Base-by-base conservation (phyloP, 2,888 invertebrate genomes). In the Synergus umbraculus region DNA sequence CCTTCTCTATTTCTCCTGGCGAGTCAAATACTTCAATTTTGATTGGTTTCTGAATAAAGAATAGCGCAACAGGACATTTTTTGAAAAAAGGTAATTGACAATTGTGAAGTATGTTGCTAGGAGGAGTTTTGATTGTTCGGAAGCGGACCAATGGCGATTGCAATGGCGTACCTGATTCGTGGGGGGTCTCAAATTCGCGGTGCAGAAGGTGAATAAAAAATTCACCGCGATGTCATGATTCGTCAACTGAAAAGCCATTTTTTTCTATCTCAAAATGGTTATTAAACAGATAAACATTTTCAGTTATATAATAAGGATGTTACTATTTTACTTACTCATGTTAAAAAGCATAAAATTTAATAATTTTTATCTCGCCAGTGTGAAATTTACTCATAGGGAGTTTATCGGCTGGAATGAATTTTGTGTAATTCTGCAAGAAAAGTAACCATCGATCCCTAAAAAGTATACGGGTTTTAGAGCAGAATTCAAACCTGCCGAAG, bases 1-100 rank as follows among this genome's bases (percentile, higher is more conserved):
- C 7, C 63, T 18, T 18, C 63, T 83, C 86, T 84, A 84, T 85
- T 85, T 81, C 76, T 76, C 80, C 78, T 66, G 12, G 60, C n/a
- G 60, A 63, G 80, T 76, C 64, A 78, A 82, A 76, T 73, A 66
- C 54, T 79, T 78, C 76, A 81, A 78, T 79, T 79, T 83, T 82
- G 83, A 89, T 89, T 89, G 89, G 87, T 80, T 78, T 83, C 77
- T 77, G 85, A 78, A 63, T 65, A 81, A 65, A 89, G 84, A 90
- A 90, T 88, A 85, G 89, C 90, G 63, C 89, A 83, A 85, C 89
- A 83, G 89, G 89, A 86, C 79, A 80, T 79, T 85, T 85, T 83
- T 77, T 80, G 83, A 79, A 85, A 86, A 86, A 84, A 83, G 79
- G 84, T 86, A 76, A 76, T 81, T 81, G 81, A 84, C 85, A 83